Percentiles rank a stretch among this genome's conserved stretches.
Conservation (phyloP, 2,113 vertebrate species). For the Salvelinus sp. region DNA sequence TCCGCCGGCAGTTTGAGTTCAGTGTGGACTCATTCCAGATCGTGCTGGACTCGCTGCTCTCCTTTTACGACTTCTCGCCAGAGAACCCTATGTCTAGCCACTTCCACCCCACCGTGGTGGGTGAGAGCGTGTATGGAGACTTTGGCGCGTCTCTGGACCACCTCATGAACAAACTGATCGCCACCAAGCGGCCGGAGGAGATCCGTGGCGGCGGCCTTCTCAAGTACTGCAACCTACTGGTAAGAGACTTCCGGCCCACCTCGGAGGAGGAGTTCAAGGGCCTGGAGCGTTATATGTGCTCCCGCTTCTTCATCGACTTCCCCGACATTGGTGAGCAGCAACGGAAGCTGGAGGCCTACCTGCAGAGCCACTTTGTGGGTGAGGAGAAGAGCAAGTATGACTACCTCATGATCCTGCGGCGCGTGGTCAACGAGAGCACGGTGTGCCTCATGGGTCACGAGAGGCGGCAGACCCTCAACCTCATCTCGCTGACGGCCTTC, state of each 20-base stretch:
- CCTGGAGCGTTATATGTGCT: constrained; percentile 97
- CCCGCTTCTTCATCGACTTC: constrained; percentile 98
- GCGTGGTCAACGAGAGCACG: constrained; percentile 95
- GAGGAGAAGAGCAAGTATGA: constrained; percentile 96
- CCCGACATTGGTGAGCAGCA: constrained; percentile 95
- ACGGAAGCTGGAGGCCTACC: constrained; percentile 92
- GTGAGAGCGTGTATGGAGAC: constrained; percentile 94
- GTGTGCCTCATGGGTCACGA: constrained; percentile 99
- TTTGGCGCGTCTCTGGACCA: constrained; percentile 85
- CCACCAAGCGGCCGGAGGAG: constrained; percentile 95
- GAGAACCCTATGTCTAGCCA: constrained; percentile 80
- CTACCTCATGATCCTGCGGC: constrained; percentile 93
- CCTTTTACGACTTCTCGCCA: constrained; percentile 81
- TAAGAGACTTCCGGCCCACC: constrained; percentile 87
- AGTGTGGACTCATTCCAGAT: constrained; percentile 99
- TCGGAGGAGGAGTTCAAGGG: constrained; percentile 88
- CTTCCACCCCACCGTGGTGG: constrained; percentile 83
- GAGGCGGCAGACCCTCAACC: constrained; percentile 91
- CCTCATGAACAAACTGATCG: constrained; percentile 88
- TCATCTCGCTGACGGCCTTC: constrained; percentile 91
- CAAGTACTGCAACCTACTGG: constrained; percentile 96
- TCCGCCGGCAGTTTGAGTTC: constrained; percentile 96
- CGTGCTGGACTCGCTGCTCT: constrained; percentile 89
- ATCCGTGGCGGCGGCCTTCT: constrained; percentile 94
- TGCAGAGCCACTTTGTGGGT: constrained; percentile 94